Evolutionary conservation across 1,140 invertebrate genomes (phyloP).

Genomic region (Bombus pyrosoma): DNA sequence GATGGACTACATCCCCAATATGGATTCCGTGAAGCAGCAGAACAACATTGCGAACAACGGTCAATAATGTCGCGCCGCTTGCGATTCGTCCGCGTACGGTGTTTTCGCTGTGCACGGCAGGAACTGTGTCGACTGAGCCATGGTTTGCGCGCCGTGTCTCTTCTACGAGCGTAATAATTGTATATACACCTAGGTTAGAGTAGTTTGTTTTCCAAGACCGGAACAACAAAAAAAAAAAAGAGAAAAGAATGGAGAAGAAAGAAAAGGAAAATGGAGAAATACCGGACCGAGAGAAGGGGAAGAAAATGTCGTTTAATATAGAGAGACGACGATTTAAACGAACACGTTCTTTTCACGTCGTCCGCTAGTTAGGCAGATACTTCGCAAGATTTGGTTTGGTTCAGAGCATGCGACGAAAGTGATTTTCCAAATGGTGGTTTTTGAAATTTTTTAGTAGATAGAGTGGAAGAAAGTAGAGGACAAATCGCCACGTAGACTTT

Average conservation of each 20-base stretch:
- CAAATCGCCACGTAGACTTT: not conserved
- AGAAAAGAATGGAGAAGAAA: not conserved
- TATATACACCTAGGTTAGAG: slow-evolving; percentile 70
- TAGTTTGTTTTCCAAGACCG: slow-evolving; percentile 63
- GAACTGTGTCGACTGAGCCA: slow-evolving; percentile 39
- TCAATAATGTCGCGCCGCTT: slow-evolving; percentile 72
- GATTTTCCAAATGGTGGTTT: not conserved
- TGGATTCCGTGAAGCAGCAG: slow-evolving; percentile 84
- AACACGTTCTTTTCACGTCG: not conserved
- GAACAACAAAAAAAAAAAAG: not conserved
- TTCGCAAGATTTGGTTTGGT: not conserved
- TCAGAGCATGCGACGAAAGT: not conserved
- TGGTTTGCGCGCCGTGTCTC: slow-evolving; percentile 19
- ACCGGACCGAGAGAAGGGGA: not conserved
- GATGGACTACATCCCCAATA: slow-evolving; percentile 95
- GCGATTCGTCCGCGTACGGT: slow-evolving; percentile 37
- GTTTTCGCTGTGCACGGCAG: slow-evolving; percentile 57
- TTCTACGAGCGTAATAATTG: slow-evolving; percentile 66
- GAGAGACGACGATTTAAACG: not conserved
- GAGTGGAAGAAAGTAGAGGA: not conserved
- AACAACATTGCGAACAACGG: slow-evolving; percentile 73
- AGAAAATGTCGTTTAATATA: not conserved
- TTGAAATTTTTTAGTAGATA: not conserved
- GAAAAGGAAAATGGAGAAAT: not conserved
- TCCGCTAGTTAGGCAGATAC: not conserved